Evolutionary conservation across 2,113 vertebrate species (phyloP), one percentile per base, ranked within the genome.

Genomic region (Gadus chalcogrammus): DNA sequence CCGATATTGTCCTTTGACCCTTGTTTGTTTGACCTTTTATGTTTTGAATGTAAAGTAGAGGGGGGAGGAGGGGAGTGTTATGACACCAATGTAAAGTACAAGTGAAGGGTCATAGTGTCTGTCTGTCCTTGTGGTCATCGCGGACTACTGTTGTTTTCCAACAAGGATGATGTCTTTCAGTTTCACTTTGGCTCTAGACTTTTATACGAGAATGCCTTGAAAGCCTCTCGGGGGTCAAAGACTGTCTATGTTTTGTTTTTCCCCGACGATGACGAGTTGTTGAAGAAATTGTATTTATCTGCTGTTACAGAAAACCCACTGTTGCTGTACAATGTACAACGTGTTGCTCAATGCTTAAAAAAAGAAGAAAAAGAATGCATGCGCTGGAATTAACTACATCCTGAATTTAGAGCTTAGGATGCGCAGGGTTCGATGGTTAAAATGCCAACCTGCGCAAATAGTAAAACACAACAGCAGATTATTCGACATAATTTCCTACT

Each of bases 41-140:
- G 84, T 73, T 80, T 48, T 82, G 88, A 91, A 90, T 92, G 90
- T 91, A 90, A 61, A 64, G 62, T 13, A 2, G 6, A 8, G 27
- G 68, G 76, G 27, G 27, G 65, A 20, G 68, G 75, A 22, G 35
- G 64, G 71, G 42, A 38, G 64, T 67, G 48, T 27, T 38, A 58
- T 65, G 65, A 67, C 78, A 74, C 77, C 80, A 78, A 80, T 4
- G 65, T 76, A 64, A 68, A 62, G 18, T 64, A 71, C 81, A 76
- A 78, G 78, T 85, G 85, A 79, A 74, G 38, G 69, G 60, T 48
- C 65, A 31, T 69, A 71, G 72, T 72, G 55, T 16, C 55, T 6
- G 55, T 64, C 63, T 55, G 20, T 67, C 27, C 13, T 5, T 16
- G 48, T 55, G 52, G 13, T 55, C 13, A 67, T 27, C 61, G 48